These are phyloP conservation scores for Aspidapion aeneum DNA, from an alignment of 2,888 invertebrate species.

Conservation along the genomic window DNA sequence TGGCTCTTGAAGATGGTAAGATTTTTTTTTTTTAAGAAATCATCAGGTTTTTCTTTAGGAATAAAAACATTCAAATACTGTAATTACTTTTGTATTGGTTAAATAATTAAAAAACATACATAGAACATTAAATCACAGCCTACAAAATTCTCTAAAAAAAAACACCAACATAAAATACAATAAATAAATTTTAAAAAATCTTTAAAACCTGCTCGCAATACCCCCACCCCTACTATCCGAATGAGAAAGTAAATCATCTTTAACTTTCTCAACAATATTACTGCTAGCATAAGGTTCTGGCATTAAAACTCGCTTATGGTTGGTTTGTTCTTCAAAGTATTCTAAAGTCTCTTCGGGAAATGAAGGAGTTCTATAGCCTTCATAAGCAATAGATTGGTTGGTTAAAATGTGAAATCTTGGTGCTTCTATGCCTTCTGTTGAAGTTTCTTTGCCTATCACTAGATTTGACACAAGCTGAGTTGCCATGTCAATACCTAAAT, in stretches of 20 bases:
- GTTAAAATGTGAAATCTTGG: constrained; percentile 48
- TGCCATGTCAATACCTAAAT: constrained; percentile 45
- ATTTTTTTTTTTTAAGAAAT: too few relatives aligned
- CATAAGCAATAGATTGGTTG: constrained; percentile 44
- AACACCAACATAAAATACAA: too few relatives aligned
- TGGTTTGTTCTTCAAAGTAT: constrained; percentile 31
- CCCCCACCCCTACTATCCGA: constrained; percentile 73
- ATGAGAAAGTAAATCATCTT: constrained; percentile 62
- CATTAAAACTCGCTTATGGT: constrained; percentile 31
- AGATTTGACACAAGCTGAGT: constrained; percentile 52
- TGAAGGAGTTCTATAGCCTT: constrained; percentile 42
- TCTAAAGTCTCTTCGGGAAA: constrained; percentile 41
- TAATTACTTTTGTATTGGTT: too few relatives aligned
- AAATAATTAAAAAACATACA: too few relatives aligned
- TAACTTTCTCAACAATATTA: constrained; percentile 64
- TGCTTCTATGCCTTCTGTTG: constrained; percentile 50
- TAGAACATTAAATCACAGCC: too few relatives aligned
- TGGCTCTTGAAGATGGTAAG: too few relatives aligned
- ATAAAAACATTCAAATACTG: too few relatives aligned
- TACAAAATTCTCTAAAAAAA: too few relatives aligned
- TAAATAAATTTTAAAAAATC: too few relatives aligned
- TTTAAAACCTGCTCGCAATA: constrained; percentile 60
- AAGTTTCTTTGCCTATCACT: constrained; percentile 47
- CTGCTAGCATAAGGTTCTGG: constrained; percentile 56
- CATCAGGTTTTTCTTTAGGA: too few relatives aligned